phyloP scores from a whole-genome alignment of 1,140 invertebrate genomes.

The Rhizoglyphus robini region DNA sequence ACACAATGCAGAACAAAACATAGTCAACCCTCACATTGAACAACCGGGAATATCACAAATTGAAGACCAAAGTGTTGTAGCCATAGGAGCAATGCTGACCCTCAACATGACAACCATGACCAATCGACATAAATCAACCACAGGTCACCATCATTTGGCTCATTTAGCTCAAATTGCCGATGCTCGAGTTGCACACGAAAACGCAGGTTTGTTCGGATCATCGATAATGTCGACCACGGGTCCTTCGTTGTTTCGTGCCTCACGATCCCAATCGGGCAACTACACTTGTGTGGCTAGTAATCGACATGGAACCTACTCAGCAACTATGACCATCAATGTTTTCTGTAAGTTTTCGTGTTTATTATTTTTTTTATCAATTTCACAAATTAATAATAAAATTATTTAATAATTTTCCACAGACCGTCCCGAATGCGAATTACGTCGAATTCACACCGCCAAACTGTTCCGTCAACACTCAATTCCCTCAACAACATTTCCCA shows the following conservation, averaged over 20 bases:
- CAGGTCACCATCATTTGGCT: background rate
- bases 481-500: constrained; percentile 39
- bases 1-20: background rate
- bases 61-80: background rate
- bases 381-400: background rate
- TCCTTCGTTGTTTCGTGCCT: constrained; percentile 35
- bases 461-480: constrained; percentile 60
- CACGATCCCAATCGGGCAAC: constrained; percentile 39
- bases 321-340: constrained; percentile 53
- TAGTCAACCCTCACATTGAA: background rate
- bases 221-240: constrained; percentile 36
- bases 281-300: constrained; percentile 63
- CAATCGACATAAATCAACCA: no score
- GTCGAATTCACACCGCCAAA: constrained; percentile 40
- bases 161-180: background rate
- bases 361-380: background rate
- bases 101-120: background rate
- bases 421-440: constrained; percentile 65
- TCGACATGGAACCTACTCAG: constrained; percentile 51
- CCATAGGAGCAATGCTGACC: background rate
- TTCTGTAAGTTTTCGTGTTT: constrained; percentile 50
- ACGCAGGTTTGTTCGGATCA: background rate
- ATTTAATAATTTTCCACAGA: constrained; percentile 39
- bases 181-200: background rate
- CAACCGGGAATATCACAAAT: background rate